A percentile compares a stretch with the other conserved stretches of the same genome.
phyloP scores from a whole-genome alignment of 2,113 vertebrate genomes.

The Clinocottus analis region DNA sequence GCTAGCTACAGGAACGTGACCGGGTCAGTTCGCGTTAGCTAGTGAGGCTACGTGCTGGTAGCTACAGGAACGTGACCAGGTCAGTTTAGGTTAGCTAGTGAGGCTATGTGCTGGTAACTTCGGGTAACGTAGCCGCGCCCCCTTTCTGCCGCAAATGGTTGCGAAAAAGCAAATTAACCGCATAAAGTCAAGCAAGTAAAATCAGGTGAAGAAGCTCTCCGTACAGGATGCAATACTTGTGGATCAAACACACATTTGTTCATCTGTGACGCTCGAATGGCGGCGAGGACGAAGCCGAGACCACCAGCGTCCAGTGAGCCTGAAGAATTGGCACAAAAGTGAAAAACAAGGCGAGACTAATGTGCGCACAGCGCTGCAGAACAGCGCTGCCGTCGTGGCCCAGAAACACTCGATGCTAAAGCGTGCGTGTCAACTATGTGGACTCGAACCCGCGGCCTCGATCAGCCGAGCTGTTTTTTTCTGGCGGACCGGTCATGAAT shows the following conservation, averaged over 20 bases:
- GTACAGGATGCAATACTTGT: background rate
- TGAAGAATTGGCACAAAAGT: background rate
- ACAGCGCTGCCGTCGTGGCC: background rate
- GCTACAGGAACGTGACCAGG: too few species aligned
- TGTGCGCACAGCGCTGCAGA: background rate
- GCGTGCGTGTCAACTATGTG: background rate
- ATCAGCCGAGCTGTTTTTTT: background rate
- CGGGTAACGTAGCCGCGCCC: too few species aligned
- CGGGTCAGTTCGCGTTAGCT: too few species aligned
- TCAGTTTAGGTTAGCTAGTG: too few species aligned
- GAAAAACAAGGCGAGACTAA: background rate
- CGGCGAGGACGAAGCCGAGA: background rate
- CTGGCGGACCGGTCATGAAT: background rate
- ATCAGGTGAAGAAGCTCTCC: too few species aligned
- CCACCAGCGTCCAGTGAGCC: too few species aligned
- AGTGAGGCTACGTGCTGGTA: too few species aligned
- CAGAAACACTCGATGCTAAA: background rate
- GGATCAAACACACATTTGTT: conserved; percentile 16
- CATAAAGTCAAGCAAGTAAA: too few species aligned
- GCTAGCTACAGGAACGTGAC: too few species aligned
- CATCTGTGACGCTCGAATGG: conserved; percentile 13
- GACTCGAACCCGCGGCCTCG: background rate
- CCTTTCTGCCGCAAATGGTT: too few species aligned
- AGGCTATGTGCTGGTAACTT: too few species aligned
- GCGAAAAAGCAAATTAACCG: too few species aligned